phyloP scores from a whole-genome alignment of 2,113 vertebrate species.

The Otus sunia region DNA sequence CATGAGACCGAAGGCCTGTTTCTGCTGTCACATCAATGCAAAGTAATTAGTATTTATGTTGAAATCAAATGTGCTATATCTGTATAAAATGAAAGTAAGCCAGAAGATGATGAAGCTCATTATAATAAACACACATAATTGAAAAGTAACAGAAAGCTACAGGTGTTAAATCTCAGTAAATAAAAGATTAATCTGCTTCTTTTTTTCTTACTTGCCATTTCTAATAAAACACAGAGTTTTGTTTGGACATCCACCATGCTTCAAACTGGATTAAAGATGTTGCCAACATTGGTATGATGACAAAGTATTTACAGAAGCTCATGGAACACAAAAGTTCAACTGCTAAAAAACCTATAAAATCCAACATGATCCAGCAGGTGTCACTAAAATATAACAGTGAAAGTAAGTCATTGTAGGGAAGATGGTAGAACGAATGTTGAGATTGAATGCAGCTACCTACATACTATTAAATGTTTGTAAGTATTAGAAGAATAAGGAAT shows the following conservation, averaged over 20 bases:
- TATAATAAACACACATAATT: not conserved
- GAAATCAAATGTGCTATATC: not conserved
- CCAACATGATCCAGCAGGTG: not conserved
- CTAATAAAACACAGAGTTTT: not conserved
- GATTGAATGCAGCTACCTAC: not conserved
- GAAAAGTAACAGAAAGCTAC: not conserved
- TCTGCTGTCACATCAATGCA: not conserved
- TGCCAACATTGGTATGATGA: not conserved
- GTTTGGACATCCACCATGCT: not conserved
- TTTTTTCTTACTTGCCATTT: not conserved
- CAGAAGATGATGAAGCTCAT: not conserved
- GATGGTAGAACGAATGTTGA: not conserved
- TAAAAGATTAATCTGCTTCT: not conserved
- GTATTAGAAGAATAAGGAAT: not conserved
- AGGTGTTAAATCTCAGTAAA: not conserved
- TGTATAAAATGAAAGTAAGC: not conserved
- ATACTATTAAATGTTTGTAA: not conserved
- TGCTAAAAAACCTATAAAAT: not conserved
- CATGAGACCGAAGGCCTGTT: not conserved
- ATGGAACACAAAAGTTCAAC: not conserved
- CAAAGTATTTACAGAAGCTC: not conserved
- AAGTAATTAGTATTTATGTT: not conserved
- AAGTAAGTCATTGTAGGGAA: not conserved
- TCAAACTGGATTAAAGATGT: not conserved
- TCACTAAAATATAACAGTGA: not conserved